Percentiles rank a stretch among this genome's conserved stretches.
Evolutionary conservation across 1,140 invertebrate species (phyloP).

Genomic region (Formica exsecta): DNA sequence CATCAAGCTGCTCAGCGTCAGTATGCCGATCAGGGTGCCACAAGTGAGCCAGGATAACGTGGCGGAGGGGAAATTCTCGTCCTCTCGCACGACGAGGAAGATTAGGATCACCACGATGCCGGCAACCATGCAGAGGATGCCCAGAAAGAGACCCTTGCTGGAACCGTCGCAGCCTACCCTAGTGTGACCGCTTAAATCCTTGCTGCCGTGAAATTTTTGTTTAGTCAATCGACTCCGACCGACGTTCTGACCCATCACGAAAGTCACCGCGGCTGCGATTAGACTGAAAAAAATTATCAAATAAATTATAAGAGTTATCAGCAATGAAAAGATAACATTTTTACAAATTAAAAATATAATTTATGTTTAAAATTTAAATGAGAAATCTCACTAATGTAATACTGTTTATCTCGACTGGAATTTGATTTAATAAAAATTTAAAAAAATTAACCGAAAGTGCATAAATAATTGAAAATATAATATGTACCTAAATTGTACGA

Average conservation of each 20-base stretch:
- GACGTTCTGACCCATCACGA: slow-evolving; percentile 89
- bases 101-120: slow-evolving; percentile 89
- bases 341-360: not conserved
- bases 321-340: not conserved
- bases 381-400: no score
- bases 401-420: not conserved
- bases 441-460: not conserved
- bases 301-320: not conserved
- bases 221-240: slow-evolving; percentile 83
- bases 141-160: slow-evolving; percentile 89
- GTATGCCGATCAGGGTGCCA: slow-evolving; percentile 85
- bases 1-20: slow-evolving; percentile 81
- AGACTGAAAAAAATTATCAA: slow-evolving; percentile 81
- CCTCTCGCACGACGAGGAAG: slow-evolving; percentile 89
- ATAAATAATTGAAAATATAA: not conserved
- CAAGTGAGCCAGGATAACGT: slow-evolving; percentile 85
- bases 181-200: slow-evolving; percentile 77
- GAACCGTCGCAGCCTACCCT: slow-evolving; percentile 87
- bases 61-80: slow-evolving; percentile 86
- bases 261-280: slow-evolving; percentile 89
- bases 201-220: slow-evolving; percentile 82
- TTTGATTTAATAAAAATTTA: not conserved
- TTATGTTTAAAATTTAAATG: no score
- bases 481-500: slow-evolving; percentile 88
- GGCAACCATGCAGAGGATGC: slow-evolving; percentile 88